Base-by-base conservation (phyloP, 2,888 invertebrate species). In the Dicranocentrus wangi region DNA sequence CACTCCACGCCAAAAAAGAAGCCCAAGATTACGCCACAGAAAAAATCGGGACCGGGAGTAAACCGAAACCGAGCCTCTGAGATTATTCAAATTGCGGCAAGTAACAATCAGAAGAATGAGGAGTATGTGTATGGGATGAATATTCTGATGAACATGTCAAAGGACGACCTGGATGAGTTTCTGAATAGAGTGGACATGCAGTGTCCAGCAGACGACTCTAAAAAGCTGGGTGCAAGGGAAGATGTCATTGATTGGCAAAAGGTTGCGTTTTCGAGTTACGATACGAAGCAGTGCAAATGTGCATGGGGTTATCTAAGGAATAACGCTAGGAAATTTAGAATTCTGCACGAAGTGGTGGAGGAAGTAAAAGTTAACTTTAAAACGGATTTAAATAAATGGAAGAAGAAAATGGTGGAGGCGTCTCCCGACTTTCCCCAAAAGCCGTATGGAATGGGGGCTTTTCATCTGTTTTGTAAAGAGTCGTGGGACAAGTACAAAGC, bases 331-430 rank as follows among this genome's bases (percentile, higher is more conserved):
- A 82, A 42, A 51, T 77, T 17, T 47, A 63, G 87, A 39, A 85
- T 85, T 32, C 73, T 86, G 83, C 58, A 72, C 17, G 87, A 87
- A 70, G 15, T 85, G 1, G 76, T 85, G 3, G 25, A 78, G 0
- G 86, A 86, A 78, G 53, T 85, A 2, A 73, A 81, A 32, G 10
- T 47, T 0, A 58, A 39, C 15, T 68, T 83, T 27, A 58, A 76
- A 13, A 8, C n/a, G 2, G 69, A 76, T 21, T 69, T 28, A 1
- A 19, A 2, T 1, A 73, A 63, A 15, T 82, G 77, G 19, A 53
- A 61, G 27, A 69, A 53, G 27, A 82, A 78, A 58, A 25, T 76
- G 1, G 28, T 85, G 23, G 68, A 83, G 25, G 19, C 53, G 0
- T 28, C 77, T 1, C 86, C 84, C 2, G 83, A 75, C 19, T 84